phyloP scores from a whole-genome alignment of 2,888 invertebrate genomes.

The Leptura quadrifasciata region DNA sequence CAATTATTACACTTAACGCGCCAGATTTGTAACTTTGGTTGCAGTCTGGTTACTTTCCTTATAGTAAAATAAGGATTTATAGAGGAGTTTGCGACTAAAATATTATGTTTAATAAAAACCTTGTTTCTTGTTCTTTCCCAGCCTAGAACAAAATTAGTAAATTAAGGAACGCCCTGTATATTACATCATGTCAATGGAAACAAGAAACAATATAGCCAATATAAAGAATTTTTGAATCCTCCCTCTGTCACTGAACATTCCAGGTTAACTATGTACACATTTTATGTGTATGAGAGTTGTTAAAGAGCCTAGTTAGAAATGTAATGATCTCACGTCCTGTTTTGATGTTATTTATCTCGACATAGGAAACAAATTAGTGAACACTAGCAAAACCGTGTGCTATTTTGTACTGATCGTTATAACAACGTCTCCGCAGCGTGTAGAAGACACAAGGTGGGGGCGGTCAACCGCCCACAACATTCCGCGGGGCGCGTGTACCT shows the following conservation, averaged over 20 bases:
- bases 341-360: constrained; percentile 48
- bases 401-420: constrained; percentile 58
- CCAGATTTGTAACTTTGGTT: too few species aligned
- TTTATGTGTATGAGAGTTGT: constrained; percentile 27
- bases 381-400: constrained; percentile 54
- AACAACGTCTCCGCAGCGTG: constrained; percentile 49
- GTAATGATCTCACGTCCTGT: constrained; percentile 43
- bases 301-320: constrained; percentile 14
- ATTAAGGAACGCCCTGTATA: too few species aligned
- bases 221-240: neutral
- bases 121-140: too few species aligned
- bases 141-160: too few species aligned
- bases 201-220: neutral
- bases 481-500: constrained; percentile 58
- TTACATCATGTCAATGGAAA: too few species aligned
- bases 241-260: constrained; percentile 1
- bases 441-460: constrained; percentile 49
- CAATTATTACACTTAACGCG: too few species aligned
- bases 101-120: too few species aligned
- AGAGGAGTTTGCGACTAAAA: too few species aligned
- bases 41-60: too few species aligned
- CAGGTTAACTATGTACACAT: constrained; percentile 8
- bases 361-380: constrained; percentile 61
- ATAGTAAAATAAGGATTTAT: too few species aligned
- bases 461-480: constrained; percentile 57